Evolutionary conservation across 1,140 invertebrate genomes (phyloP).

Genomic region (Drosophila sp.): DNA sequence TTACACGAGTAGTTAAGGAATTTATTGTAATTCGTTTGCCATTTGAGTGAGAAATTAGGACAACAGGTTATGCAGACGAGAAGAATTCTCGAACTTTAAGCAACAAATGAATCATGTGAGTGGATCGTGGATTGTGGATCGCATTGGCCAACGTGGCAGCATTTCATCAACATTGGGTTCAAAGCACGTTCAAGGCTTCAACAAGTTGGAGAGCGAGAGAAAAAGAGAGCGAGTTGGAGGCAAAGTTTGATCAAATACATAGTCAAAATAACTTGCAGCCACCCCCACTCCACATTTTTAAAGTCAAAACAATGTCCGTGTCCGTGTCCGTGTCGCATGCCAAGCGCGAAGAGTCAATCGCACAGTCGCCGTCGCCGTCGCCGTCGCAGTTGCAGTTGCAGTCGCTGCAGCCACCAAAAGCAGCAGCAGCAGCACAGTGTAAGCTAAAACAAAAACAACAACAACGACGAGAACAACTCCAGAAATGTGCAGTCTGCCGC

Average conservation of each 20-base stretch:
- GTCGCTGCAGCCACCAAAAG: not conserved
- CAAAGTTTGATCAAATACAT: conserved; percentile 27
- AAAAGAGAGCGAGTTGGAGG: conserved; percentile 8
- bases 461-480: conserved; percentile 29
- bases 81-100: conserved; percentile 16
- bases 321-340: conserved; percentile 63
- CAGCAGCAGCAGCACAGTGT: conserved; percentile 15
- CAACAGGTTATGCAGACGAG: conserved; percentile 54
- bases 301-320: conserved; percentile 18
- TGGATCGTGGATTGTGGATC: conserved; percentile 9
- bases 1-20: conserved; percentile 71
- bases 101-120: conserved; percentile 23
- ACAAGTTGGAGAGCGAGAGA: not conserved
- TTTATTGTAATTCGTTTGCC: conserved; percentile 69
- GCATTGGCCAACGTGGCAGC: conserved; percentile 26
- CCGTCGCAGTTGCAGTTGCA: conserved; percentile 12
- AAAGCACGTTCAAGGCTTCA: conserved; percentile 8
- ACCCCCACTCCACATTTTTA: too few species aligned
- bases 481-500: conserved; percentile 52
- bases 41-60: conserved; percentile 70
- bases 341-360: conserved; percentile 58
- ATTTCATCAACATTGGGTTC: conserved; percentile 23
- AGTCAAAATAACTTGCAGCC: conserved; percentile 19
- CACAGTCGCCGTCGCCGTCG: conserved; percentile 10
- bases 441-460: conserved; percentile 8